Base-by-base conservation (phyloP, 2,888 invertebrate species). In the Xestia rhomboidea region DNA sequence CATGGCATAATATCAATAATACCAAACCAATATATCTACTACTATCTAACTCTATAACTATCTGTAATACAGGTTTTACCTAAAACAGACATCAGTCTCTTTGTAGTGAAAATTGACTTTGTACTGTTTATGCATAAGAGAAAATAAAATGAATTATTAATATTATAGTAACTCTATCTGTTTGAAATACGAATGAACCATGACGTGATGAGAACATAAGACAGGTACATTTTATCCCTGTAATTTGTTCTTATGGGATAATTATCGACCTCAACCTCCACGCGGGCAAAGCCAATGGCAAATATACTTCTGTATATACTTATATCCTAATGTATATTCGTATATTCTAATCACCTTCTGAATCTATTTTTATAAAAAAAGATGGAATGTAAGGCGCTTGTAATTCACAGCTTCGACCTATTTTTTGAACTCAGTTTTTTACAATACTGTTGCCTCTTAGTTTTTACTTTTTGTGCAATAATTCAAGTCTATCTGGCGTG, bases 401-500 rank as follows among this genome's bases (percentile, higher is more conserved):
- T 15, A 6, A 41, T 27, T 34, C 15, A 2, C 24, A 34, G 24
- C 0, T n/a, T 46, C 46, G 18, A 2, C 15, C 21, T 77, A 38
- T 11, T 30, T 5, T 1, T n/a, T n/a, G n/a, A 24, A 79, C 21
- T 49, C 11, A 41, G 0, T 63, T 75, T 63, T 27, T 27, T 21
- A 46, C 38, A 54, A 51, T 46, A 54, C 24, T 68, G 5, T 63
- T 57, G 27, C 5, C 30, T 34, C 0, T 8, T n/a, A 21, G 21
- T 67, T 57, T 60, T 44, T 46, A 67, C 15, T 76, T 73, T 4
- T 18, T 71, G 83, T 86, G 86, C 86, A 71, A 21, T 49, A 64
- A 34, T 57, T 72, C 44, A 76, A 73, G 34, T 78, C 79, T 76
- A 84, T 73, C 51, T 79, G 82, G 82, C 78, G 87, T 88, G 87